phyloP scores from a whole-genome alignment of 1,140 invertebrate species.

The Macrotrachela quadricornifera region DNA sequence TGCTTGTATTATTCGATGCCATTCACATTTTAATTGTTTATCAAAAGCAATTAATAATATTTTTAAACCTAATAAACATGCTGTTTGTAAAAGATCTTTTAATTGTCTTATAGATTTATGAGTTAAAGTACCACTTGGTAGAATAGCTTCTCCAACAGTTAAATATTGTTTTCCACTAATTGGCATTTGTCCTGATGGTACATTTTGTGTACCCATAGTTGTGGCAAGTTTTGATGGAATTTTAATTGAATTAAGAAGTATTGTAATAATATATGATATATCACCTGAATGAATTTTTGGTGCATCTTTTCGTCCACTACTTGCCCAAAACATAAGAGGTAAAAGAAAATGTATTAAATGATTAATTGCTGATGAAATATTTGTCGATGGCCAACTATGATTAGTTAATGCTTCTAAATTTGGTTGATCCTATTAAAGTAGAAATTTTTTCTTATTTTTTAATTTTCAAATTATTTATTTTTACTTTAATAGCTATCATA shows the following conservation, averaged over 20 bases:
- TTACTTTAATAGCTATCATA: not conserved
- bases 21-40: too few relatives aligned
- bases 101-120: too few relatives aligned
- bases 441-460: too few relatives aligned
- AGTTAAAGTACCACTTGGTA: too few relatives aligned
- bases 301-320: conserved; percentile 3
- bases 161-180: too few relatives aligned
- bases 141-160: too few relatives aligned
- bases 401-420: conserved; percentile 1
- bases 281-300: conserved; percentile 2
- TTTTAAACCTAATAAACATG: too few relatives aligned
- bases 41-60: too few relatives aligned
- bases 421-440: not conserved
- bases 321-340: conserved; percentile 4
- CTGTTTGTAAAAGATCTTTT: too few relatives aligned
- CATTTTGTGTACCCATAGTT: not conserved
- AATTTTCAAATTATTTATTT: too few relatives aligned
- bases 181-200: too few relatives aligned
- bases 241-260: conserved; percentile 2
- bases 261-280: not conserved
- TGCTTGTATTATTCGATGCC: too few relatives aligned
- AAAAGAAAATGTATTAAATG: conserved; percentile 2
- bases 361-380: not conserved
- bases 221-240: conserved; percentile 5
- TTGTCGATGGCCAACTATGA: not conserved